phyloP scores from a whole-genome alignment of 2,113 vertebrate species.

The Ibidorhyncha struthersii region DNA sequence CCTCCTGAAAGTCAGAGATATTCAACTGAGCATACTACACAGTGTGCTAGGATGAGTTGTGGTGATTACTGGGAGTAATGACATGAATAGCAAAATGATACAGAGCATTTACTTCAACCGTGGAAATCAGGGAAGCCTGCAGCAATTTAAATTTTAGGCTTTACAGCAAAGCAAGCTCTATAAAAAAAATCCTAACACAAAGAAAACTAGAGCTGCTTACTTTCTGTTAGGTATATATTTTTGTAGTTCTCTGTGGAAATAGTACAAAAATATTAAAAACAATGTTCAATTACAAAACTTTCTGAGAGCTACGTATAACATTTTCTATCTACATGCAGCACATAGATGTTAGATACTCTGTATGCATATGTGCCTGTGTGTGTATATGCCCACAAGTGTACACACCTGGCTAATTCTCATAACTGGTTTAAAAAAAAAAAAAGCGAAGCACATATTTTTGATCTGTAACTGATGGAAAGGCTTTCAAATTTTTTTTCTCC shows the following conservation, averaged over 20 bases:
- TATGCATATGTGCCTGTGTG: rapidly evolving
- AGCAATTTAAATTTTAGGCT: conserved; percentile 56
- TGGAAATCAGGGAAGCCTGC: conserved; percentile 49
- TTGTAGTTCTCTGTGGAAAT: background rate
- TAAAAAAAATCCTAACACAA: background rate
- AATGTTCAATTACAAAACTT: background rate
- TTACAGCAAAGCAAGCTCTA: conserved; percentile 14
- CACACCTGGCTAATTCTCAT: background rate
- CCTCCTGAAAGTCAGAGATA: conserved; percentile 63
- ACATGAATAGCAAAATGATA: conserved; percentile 61
- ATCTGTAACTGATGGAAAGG: background rate
- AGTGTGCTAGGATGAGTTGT: conserved; percentile 29
- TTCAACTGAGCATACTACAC: conserved; percentile 36
- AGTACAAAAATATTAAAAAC: background rate
- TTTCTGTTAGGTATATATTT: background rate
- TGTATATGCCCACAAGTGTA: background rate
- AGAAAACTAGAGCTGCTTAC: background rate
- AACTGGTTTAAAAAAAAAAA: too few species aligned
- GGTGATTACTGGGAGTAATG: conserved; percentile 58
- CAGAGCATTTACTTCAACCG: conserved; percentile 47
- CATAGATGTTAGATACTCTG: background rate
- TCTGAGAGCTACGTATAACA: background rate
- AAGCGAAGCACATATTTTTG: background rate
- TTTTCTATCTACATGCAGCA: background rate
- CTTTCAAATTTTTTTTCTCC: background rate